Percentiles rank a stretch among this genome's conserved stretches.
Evolutionary conservation across 2,797 vertebrate species (phyloP).

Genomic region (Pseudochirops cupreus): DNA sequence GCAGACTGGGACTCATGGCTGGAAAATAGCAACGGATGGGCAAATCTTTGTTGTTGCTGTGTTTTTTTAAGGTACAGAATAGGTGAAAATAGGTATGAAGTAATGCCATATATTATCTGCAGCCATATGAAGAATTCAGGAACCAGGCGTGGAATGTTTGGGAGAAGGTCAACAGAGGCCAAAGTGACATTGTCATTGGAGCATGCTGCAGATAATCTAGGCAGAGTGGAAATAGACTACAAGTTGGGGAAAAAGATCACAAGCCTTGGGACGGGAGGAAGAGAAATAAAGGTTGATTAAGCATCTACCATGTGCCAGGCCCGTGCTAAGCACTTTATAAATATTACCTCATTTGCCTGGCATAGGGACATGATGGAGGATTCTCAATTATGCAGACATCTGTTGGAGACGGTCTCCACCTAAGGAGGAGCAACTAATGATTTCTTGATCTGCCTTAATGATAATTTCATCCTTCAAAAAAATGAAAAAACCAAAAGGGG

Average conservation of each 20-base stretch:
- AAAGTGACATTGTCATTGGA: not conserved
- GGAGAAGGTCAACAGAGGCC: not conserved
- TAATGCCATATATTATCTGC: not conserved
- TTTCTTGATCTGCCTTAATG: not conserved
- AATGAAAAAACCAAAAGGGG: not conserved
- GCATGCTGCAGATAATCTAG: not conserved
- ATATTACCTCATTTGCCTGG: not conserved
- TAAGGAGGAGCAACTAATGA: not conserved
- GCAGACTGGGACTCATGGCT: not conserved
- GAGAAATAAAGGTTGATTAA: not conserved
- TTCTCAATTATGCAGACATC: not conserved
- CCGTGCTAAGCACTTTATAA: not conserved
- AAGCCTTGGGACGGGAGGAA: not conserved
- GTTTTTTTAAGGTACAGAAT: not conserved
- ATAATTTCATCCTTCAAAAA: not conserved
- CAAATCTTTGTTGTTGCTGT: not conserved
- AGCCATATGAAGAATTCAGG: not conserved
- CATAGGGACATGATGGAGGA: not conserved
- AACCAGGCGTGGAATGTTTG: not conserved
- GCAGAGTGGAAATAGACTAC: not conserved
- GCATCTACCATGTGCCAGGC: not conserved
- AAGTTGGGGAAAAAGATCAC: not conserved
- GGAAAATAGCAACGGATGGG: not conserved
- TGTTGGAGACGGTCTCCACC: not conserved
- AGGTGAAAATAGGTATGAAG: not conserved